These are phyloP conservation scores for Zaprionus gabonicus DNA, from an alignment of 1,140 invertebrate species.

Conservation along the genomic window DNA sequence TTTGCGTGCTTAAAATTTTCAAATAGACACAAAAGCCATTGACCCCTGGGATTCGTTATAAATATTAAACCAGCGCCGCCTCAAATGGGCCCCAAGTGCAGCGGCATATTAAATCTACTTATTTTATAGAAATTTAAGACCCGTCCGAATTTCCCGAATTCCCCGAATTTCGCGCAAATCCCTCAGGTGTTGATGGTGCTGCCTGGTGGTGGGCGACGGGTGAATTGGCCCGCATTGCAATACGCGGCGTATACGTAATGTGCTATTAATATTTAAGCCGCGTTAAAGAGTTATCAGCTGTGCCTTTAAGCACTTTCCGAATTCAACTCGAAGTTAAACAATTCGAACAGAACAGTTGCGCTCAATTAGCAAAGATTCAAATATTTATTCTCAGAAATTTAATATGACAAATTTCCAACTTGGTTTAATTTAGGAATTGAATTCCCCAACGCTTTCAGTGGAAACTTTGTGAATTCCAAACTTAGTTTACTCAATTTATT, in stretches of 20 bases:
- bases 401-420: conserved; percentile 46
- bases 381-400: conserved; percentile 40
- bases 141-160: conserved; percentile 7
- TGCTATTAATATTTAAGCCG: conserved; percentile 77
- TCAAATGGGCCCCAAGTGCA: conserved; percentile 40
- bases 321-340: not conserved
- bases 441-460: not conserved
- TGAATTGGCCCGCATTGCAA: conserved; percentile 3
- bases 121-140: conserved; percentile 76
- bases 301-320: conserved; percentile 48
- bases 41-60: conserved; percentile 69
- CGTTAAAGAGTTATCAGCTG: conserved; percentile 60
- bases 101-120: conserved; percentile 65
- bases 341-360: conserved; percentile 9
- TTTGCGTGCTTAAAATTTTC: conserved; percentile 77
- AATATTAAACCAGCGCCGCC: conserved; percentile 68
- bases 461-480: not conserved
- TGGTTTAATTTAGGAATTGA: not conserved
- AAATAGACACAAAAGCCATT: conserved; percentile 71
- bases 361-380: conserved; percentile 72
- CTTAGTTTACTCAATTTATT: not conserved
- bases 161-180: conserved; percentile 25
- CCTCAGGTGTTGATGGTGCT: conserved; percentile 16
- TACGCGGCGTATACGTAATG: conserved; percentile 60
- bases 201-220: not conserved